Conservation (phyloP, 1,140 invertebrate genomes). For the Drosophila tani region DNA sequence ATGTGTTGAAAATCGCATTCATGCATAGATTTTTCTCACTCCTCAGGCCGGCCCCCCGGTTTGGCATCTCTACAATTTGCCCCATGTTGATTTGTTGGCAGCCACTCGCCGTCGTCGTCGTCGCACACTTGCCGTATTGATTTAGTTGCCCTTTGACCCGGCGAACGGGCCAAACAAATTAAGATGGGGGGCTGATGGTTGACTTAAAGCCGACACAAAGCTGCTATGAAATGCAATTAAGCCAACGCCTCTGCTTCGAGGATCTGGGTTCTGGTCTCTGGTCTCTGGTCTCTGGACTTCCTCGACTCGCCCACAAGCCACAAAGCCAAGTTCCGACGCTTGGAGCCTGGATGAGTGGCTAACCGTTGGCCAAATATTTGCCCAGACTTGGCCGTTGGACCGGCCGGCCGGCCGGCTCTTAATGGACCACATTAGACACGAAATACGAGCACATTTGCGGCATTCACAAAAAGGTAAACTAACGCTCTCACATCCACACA, state of each 20-base stretch:
- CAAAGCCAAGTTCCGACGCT: conserved; percentile 52
- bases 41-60: neutral
- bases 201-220: conserved; percentile 77
- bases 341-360: conserved; percentile 53
- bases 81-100: conserved; percentile 50
- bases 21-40: conserved; percentile 68
- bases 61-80: conserved; percentile 14
- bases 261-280: neutral
- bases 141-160: conserved; percentile 56
- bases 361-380: conserved; percentile 74
- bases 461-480: conserved; percentile 73
- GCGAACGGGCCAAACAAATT: conserved; percentile 59
- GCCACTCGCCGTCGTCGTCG: conserved; percentile 40
- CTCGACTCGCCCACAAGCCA: conserved; percentile 30
- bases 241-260: conserved; percentile 40
- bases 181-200: conserved; percentile 43
- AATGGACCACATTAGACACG: conserved; percentile 77
- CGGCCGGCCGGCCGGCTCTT: conserved; percentile 32
- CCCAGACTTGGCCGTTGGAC: conserved; percentile 23
- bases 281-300: neutral
- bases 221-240: conserved; percentile 76
- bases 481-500: conserved; percentile 20
- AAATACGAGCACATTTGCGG: conserved; percentile 74
- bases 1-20: conserved; percentile 74
- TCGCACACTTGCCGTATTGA: conserved; percentile 56